Evolutionary conservation across 2,888 invertebrate species (phyloP).

Genomic region (Gisinianus flammeolus): DNA sequence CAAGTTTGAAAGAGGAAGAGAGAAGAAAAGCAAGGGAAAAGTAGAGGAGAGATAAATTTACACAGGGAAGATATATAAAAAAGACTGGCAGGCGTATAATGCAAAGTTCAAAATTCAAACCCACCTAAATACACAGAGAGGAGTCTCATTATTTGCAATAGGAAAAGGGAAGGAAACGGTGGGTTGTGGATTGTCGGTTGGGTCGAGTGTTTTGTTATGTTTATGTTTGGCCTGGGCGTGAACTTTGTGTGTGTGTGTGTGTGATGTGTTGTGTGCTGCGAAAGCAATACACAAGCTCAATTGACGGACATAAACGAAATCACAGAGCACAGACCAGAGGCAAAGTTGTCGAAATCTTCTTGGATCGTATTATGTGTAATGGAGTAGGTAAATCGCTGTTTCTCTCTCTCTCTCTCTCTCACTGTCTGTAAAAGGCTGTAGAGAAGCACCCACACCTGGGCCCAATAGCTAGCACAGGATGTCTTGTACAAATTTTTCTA

Average conservation of each 20-base stretch:
- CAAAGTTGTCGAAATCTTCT: not conserved
- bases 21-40: not conserved
- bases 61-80: not conserved
- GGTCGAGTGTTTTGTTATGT: conserved; percentile 33
- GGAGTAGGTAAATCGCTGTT: no score
- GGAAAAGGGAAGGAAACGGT: conserved; percentile 18
- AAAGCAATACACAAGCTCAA: conserved; percentile 15
- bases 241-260: conserved; percentile 9
- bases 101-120: conserved; percentile 3
- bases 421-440: no score
- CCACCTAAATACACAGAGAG: conserved; percentile 21
- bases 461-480: conserved; percentile 17
- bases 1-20: not conserved
- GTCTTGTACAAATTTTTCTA: conserved; percentile 7
- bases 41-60: not conserved
- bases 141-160: conserved; percentile 24
- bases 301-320: conserved; percentile 27
- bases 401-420: no score
- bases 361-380: not conserved
- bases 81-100: not conserved
- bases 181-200: conserved; percentile 24
- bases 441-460: conserved; percentile 10
- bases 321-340: conserved; percentile 1
- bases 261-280: conserved; percentile 2
- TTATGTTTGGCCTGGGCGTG: conserved; percentile 37